A percentile compares a stretch with the other conserved stretches of the same genome.
Conservation (phyloP, 2,113 vertebrate genomes). For the rat (Rattus norvegicus) region DNA sequence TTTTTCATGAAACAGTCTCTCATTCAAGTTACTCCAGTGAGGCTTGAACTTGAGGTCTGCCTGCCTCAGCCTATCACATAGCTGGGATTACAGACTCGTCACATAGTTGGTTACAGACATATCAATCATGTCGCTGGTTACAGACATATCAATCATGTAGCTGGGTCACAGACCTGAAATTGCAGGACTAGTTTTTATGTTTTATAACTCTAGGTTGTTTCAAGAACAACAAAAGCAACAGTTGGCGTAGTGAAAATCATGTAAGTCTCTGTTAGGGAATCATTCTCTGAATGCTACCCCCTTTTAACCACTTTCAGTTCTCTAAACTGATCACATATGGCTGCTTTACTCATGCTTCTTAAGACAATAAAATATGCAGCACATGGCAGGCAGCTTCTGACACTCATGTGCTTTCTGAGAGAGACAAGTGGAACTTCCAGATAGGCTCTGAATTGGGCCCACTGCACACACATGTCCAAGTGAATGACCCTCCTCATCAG, state of each 20-base stretch:
- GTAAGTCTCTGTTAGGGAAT: not conserved
- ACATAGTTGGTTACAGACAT: too few relatives aligned
- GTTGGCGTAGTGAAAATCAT: not conserved
- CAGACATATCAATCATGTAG: too few relatives aligned
- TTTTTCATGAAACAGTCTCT: not conserved
- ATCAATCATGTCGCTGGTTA: too few relatives aligned
- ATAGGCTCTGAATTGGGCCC: not conserved
- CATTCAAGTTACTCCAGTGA: not conserved
- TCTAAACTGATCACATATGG: not conserved
- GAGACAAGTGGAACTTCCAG: slow-evolving; percentile 23
- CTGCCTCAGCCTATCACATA: not conserved
- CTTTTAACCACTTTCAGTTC: not conserved
- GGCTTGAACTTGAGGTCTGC: not conserved
- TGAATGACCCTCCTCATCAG: not conserved
- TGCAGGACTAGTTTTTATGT: not conserved
- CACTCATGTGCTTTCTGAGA: not conserved
- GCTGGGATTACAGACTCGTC: too few relatives aligned
- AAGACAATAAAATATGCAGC: not conserved
- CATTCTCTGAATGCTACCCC: not conserved
- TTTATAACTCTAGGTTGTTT: slow-evolving; percentile 4
- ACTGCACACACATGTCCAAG: not conserved
- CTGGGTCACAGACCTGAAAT: too few relatives aligned
- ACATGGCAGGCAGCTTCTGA: not conserved
- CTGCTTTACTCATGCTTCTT: not conserved
- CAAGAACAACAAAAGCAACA: not conserved